Evolutionary conservation across 1,140 invertebrate genomes (phyloP).

Genomic region (Amyelois transitella): DNA sequence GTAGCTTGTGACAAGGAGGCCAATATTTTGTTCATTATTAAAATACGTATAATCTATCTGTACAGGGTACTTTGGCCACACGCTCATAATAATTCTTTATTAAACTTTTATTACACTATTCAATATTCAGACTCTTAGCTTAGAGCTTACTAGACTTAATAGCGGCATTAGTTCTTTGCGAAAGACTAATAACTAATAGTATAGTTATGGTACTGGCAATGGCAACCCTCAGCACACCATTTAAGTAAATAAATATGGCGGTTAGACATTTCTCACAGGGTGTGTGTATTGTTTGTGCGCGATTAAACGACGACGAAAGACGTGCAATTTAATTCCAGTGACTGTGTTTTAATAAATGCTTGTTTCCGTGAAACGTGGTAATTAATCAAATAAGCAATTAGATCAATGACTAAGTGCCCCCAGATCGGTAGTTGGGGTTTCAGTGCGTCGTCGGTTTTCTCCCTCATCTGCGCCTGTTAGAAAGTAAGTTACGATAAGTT

Average conservation of each 20-base stretch:
- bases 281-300: conserved; percentile 27
- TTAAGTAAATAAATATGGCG: conserved; percentile 71
- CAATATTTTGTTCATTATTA: too few relatives aligned
- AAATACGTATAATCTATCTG: too few relatives aligned
- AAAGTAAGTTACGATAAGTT: conserved; percentile 41
- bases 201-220: conserved; percentile 5
- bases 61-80: too few relatives aligned
- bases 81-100: too few relatives aligned
- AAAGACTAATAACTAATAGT: too few relatives aligned
- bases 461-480: conserved; percentile 37
- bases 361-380: conserved; percentile 15
- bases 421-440: conserved; percentile 35
- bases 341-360: conserved; percentile 7
- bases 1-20: too few relatives aligned
- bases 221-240: conserved; percentile 31
- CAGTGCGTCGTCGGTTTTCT: conserved; percentile 40
- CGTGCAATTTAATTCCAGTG: conserved; percentile 4
- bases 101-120: too few relatives aligned
- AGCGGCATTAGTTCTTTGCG: too few relatives aligned
- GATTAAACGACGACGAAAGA: not conserved
- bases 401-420: conserved; percentile 53
- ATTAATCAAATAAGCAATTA: conserved; percentile 41
- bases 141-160: too few relatives aligned
- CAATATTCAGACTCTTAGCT: too few relatives aligned
- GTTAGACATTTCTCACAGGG: conserved; percentile 21